Evolutionary conservation across 2,888 invertebrate genomes (phyloP), one percentile per base, ranked within the genome.

Genomic region (Cerceris ruficornis): DNA sequence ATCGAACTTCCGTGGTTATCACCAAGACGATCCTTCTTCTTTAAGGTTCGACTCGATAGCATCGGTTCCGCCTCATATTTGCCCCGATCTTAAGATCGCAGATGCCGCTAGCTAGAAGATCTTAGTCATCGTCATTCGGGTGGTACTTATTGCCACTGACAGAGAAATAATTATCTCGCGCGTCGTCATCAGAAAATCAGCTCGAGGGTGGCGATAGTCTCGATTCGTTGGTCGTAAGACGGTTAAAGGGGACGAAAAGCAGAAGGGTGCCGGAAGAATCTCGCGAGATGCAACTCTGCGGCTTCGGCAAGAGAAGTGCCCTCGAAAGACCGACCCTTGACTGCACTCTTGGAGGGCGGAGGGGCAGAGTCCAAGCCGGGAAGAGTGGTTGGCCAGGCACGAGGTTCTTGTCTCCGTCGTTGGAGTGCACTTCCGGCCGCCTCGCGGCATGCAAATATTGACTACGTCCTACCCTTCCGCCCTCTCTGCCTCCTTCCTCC

Each of bases 401-500:
- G 78, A 80, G 77, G 85, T 88, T 87, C 87, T 88, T 88, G 87
- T 85, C 84, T 86, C 83, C 77, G 77, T 73, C 80, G 82, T 77
- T 88, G 82, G 85, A 90, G 90, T 88, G 88, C 89, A 87, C 91
- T 91, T 86, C 82, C 88, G 80, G 86, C 84, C 86, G 81, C 86
- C 90, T 86, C 75, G 87, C 87, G 86, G 89, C 91, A 89, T 90
- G 89, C 90, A 92, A 92, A 92, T 92, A 92, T 92, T 92, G 91
- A 91, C 91, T 89, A 81, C 69, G 71, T 78, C 81, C 64, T 72
- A 64, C 74, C 65, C 60, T 39, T 57, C 72, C 62, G 7, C 9
- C 28, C 57, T 28, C 8, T 49, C 52, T 13, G 14, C 17, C 0
- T 17, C 7, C 49, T 59, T 49, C n/a, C 11, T 13, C n/a, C 6